Conservation (phyloP, 2,797 vertebrate genomes). For the Scomberomorus guttatus region DNA sequence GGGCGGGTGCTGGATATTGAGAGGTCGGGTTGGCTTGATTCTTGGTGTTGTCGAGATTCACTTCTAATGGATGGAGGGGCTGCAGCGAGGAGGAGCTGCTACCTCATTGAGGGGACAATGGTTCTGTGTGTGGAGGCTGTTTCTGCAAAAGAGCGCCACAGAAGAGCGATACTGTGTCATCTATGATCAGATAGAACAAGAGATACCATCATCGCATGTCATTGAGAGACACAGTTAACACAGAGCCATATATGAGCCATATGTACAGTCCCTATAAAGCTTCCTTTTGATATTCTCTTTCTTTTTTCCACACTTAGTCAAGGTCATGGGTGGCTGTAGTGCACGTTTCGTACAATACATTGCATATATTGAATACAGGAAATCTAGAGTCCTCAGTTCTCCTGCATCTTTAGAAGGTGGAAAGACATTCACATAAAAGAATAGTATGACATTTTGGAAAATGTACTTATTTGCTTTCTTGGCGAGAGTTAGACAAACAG, state of each 20-base stretch:
- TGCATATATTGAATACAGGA: background rate
- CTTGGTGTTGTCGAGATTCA: constrained; percentile 23
- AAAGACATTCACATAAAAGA: background rate
- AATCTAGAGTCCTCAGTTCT: background rate
- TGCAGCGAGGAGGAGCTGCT: background rate
- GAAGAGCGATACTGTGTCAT: background rate
- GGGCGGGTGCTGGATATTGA: constrained; percentile 29
- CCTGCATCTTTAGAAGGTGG: background rate
- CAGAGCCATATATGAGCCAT: no score
- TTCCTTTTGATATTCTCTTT: background rate
- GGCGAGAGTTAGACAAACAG: no score
- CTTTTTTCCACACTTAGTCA: background rate
- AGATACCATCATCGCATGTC: background rate
- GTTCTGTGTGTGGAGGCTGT: background rate
- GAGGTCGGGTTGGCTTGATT: constrained; percentile 47
- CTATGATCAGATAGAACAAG: background rate
- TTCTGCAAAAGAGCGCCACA: background rate
- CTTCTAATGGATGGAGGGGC: constrained; percentile 16
- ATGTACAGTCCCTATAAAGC: background rate
- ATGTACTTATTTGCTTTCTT: no score
- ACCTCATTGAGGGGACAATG: constrained; percentile 1
- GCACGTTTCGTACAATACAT: background rate
- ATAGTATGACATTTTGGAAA: no score
- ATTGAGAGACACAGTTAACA: constrained; percentile 5
- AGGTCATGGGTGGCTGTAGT: background rate